Evolutionary conservation across 2,113 vertebrate species (phyloP).

Genomic region (Peromyscus maniculatus): DNA sequence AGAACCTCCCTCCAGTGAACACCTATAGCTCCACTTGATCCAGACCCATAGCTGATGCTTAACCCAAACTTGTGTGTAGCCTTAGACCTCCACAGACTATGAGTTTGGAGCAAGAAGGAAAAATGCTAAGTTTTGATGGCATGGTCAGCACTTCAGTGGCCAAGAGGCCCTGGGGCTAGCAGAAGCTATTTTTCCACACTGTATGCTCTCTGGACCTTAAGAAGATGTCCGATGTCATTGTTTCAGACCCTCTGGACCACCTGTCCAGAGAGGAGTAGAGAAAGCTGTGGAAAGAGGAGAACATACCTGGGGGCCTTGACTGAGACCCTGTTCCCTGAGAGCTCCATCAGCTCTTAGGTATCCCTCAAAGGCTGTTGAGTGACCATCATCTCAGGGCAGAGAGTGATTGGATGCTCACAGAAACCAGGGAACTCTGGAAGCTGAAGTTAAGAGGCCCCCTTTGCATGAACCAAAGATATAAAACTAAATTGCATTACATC

Average conservation of each 20-base stretch:
- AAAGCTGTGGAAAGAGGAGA: background rate
- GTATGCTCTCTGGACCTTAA: background rate
- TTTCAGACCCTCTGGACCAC: background rate
- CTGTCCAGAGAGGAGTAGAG: background rate
- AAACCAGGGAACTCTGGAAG: background rate
- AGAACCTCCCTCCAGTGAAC: background rate
- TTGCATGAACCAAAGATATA: background rate
- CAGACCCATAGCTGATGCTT: background rate
- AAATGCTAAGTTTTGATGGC: accelerated
- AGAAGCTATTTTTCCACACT: background rate
- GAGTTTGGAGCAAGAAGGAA: accelerated
- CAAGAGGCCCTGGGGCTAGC: background rate
- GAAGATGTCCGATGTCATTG: background rate
- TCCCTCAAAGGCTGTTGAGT: background rate
- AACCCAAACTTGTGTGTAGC: background rate
- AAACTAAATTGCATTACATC: background rate
- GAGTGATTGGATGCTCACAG: background rate
- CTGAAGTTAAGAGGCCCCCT: background rate
- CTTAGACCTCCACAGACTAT: accelerated
- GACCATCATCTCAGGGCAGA: background rate
- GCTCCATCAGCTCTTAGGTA: background rate
- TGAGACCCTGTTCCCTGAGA: accelerated
- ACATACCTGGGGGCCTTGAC: background rate
- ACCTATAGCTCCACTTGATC: accelerated
- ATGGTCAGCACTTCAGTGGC: accelerated